These are phyloP conservation scores for Percopsis transmontana DNA, from an alignment of 2,113 vertebrate genomes.

Conservation along the genomic window DNA sequence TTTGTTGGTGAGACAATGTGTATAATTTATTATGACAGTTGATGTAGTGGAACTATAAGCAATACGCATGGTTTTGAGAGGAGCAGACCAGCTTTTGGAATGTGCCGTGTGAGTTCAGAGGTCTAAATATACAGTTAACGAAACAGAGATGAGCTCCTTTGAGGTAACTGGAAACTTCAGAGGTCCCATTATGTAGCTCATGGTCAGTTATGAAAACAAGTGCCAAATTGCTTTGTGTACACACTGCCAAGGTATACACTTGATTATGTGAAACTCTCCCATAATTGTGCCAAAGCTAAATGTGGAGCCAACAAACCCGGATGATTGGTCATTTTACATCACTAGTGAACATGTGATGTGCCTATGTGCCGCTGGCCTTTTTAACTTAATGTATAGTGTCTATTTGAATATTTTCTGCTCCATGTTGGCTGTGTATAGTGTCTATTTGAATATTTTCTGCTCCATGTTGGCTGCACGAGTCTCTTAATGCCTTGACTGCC, in stretches of 20 bases:
- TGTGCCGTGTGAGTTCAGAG: slow-evolving; percentile 66
- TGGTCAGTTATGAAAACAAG: slow-evolving; percentile 23
- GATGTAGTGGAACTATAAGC: too few species aligned
- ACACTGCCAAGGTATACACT: too few species aligned
- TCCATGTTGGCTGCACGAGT: not conserved
- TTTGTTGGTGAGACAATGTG: too few species aligned
- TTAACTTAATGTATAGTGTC: too few species aligned
- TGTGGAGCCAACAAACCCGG: too few species aligned
- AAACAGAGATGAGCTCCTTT: slow-evolving; percentile 70
- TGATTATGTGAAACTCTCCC: too few species aligned
- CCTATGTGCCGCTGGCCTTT: too few species aligned
- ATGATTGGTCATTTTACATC: too few species aligned
- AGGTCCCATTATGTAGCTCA: slow-evolving; percentile 56
- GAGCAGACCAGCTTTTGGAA: slow-evolving; percentile 63
- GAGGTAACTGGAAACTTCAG: slow-evolving; percentile 66
- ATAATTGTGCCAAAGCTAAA: too few species aligned
- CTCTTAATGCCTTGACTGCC: not conserved
- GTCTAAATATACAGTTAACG: slow-evolving; percentile 75
- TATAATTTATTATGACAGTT: too few species aligned
- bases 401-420: not conserved
- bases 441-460: not conserved
- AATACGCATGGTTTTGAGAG: slow-evolving; percentile 21
- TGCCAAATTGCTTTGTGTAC: not conserved
- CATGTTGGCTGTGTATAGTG: not conserved
- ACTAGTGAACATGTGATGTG: too few species aligned